Conservation (phyloP, 2,888 invertebrate genomes). For the Phaonia tiefii region DNA sequence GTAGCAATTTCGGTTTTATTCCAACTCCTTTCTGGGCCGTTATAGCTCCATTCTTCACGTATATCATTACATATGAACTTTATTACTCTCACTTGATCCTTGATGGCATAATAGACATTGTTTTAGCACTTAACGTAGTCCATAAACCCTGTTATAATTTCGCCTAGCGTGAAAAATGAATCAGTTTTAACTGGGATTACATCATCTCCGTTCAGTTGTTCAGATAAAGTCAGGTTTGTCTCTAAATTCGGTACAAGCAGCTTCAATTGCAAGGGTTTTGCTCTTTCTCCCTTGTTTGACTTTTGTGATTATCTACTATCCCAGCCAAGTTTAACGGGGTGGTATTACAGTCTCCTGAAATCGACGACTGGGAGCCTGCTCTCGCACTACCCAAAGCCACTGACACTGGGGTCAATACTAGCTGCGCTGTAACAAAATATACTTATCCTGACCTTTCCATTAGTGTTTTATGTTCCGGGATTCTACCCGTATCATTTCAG, state of each 20-base stretch:
- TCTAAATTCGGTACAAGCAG: too few species aligned
- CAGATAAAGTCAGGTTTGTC: too few species aligned
- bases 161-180: not conserved
- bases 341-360: conserved; percentile 15
- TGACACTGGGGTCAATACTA: not conserved
- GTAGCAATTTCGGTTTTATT: not conserved
- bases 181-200: too few species aligned
- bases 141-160: not conserved
- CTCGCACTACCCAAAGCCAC: conserved; percentile 15
- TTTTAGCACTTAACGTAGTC: not conserved
- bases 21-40: not conserved
- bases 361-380: conserved; percentile 27
- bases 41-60: not conserved
- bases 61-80: not conserved
- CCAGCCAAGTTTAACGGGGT: conserved; percentile 22
- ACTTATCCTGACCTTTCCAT: not conserved
- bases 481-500: too few species aligned
- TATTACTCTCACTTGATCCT: conserved; percentile 1
- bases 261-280: too few species aligned
- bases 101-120: not conserved
- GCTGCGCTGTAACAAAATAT: too few species aligned
- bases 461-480: not conserved
- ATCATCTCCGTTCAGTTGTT: too few species aligned
- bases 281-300: too few species aligned
- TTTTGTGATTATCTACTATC: conserved; percentile 4